phyloP scores from a whole-genome alignment of 2,888 invertebrate genomes.

The Drosophila mercatorum region DNA sequence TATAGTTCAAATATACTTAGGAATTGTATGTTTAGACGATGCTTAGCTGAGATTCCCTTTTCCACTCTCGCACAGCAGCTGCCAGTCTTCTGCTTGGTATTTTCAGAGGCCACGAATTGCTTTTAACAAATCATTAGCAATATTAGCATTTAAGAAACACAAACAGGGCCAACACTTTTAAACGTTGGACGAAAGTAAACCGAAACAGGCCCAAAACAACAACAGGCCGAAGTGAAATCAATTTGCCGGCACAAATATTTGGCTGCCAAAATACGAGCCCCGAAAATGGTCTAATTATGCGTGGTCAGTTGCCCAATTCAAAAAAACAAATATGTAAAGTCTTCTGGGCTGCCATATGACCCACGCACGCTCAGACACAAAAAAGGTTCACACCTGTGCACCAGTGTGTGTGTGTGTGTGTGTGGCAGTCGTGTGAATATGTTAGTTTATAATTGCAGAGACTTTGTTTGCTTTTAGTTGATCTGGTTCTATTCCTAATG shows the following conservation, averaged over 20 bases:
- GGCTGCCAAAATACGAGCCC: slow-evolving; percentile 36
- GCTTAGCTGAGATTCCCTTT: too few species aligned
- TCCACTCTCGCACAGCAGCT: background rate
- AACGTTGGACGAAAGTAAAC: background rate
- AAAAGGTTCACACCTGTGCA: slow-evolving; percentile 33
- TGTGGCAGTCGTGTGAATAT: slow-evolving; percentile 14
- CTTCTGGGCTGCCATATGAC: slow-evolving; percentile 12
- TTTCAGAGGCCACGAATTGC: slow-evolving; percentile 2
- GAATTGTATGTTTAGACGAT: background rate
- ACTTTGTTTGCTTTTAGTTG: slow-evolving; percentile 3
- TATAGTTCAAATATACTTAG: too few species aligned
- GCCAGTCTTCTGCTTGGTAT: background rate
- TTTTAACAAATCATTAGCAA: slow-evolving; percentile 11
- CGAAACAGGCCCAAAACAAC: slow-evolving; percentile 27
- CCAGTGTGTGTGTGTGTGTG: background rate
- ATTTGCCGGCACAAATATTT: slow-evolving; percentile 70
- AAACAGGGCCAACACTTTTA: slow-evolving; percentile 13
- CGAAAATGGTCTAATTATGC: slow-evolving; percentile 67
- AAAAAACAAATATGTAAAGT: slow-evolving; percentile 36
- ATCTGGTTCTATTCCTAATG: slow-evolving; percentile 23
- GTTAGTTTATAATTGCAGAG: slow-evolving; percentile 27
- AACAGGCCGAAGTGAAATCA: slow-evolving; percentile 51
- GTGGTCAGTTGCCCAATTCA: slow-evolving; percentile 51
- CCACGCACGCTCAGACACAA: background rate
- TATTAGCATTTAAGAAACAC: slow-evolving; percentile 18